Evolutionary conservation across 2,888 invertebrate genomes (phyloP), one percentile per base, ranked within the genome.

Genomic region (Drosophila affinis): DNA sequence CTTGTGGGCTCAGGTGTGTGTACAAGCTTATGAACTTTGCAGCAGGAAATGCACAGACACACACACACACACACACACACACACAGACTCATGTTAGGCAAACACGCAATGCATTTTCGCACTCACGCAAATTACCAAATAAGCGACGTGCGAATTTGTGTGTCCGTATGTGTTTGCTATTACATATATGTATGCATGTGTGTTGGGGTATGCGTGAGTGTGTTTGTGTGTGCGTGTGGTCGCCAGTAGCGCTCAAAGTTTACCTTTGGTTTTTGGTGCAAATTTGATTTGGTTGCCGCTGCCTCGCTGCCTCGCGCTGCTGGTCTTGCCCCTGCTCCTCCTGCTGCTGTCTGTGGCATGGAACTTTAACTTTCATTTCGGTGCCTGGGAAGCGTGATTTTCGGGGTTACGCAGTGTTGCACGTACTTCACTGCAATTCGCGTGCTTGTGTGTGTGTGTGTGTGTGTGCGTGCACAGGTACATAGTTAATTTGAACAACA

Each of bases 111-210:
- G 83, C 86, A 83, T 79, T 83, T 83, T 83, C 83, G 74, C 86
- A 86, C 86, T 86, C 83, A 83, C 86, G 83, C 83, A 83, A 86
- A 83, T 86, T 83, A 81, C 81, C 86, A 83, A 86, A 86, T 86
- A 86, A 81, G 83, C 86, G 81, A 83, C 79, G 81, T 83, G 86
- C 77, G 86, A 83, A 83, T 86, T 83, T 72, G 77, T 59, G 64
- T 72, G 69, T 62, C 68, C 75, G 76, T 73, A 62, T 57, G 61
- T 5, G 24, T 51, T n/a, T 27, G 47, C 47, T 24, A 45, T 39
- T 45, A 57, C 52, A 55, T 24, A 27, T 44, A 45, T 32, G 39
- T 32, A 14, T 12, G 34, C 14, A 29, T 32, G 39, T 32, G 14
- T 10, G 29, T 12, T 10, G 34, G 44, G n/a, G 24, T 6, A 34